These are phyloP conservation scores for Drosophila buzzatii DNA, from an alignment of 2,888 invertebrate species.

Conservation along the genomic window DNA sequence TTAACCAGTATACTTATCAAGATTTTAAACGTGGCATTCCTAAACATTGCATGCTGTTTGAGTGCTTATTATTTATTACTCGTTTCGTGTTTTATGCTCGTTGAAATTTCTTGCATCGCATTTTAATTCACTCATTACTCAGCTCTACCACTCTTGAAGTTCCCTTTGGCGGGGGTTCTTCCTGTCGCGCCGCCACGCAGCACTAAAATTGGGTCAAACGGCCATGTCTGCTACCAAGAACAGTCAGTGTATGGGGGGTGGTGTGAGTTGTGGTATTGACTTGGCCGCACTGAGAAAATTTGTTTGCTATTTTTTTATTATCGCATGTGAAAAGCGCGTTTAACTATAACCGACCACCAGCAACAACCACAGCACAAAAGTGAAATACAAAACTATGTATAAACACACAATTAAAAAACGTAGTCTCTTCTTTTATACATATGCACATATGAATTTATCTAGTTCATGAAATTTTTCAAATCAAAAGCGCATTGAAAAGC, in stretches of 20 bases:
- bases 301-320: conserved; percentile 59
- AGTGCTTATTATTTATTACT: conserved; percentile 52
- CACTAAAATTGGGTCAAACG: conserved; percentile 84
- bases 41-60: conserved; percentile 20
- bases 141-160: conserved; percentile 15
- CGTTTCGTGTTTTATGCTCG: conserved; percentile 47
- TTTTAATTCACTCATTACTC: conserved; percentile 78
- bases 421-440: background rate
- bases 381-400: conserved; percentile 15
- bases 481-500: background rate
- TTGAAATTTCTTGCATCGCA: conserved; percentile 57
- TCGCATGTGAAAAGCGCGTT: conserved; percentile 62
- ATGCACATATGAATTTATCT: background rate
- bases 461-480: background rate
- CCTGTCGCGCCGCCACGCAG: conserved; percentile 55
- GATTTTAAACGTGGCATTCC: background rate
- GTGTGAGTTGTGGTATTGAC: conserved; percentile 20
- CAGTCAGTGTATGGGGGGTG: conserved; percentile 25
- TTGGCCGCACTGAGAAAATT: background rate
- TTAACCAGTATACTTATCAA: background rate
- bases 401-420: background rate
- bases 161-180: conserved; percentile 6
- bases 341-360: conserved; percentile 51
- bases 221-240: conserved; percentile 78
- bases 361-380: conserved; percentile 30